Evolutionary conservation across 2,888 invertebrate species (phyloP), one percentile per base, ranked within the genome.

Genomic region (Nowickia ferox): DNA sequence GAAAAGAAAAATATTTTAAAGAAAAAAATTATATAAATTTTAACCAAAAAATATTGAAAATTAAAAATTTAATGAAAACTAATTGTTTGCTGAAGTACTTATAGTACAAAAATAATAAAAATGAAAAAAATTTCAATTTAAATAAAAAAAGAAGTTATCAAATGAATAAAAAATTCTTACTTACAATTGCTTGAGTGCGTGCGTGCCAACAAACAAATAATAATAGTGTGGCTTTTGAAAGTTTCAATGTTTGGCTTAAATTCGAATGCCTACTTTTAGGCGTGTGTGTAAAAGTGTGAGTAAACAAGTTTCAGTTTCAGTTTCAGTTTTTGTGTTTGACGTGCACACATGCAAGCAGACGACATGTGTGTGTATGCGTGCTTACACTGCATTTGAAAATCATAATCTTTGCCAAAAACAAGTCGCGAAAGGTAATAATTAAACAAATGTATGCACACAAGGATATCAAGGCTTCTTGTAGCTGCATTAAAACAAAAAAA

Each of bases 1-100:
- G 38, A 83, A 42, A 1, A 22, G 19, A n/a, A 48, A 15, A n/a
- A 53, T 46, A 1, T 42, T 40, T 15, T 48, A 48, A 15, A 15
- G 6, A 6, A 6, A 48, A n/a, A 48, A 48, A 48, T 15, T 13
- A 48, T 15, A 15, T n/a, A 61, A 40, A 40, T 55, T 19, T 40
- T 38, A 81, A 40, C 46, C 42, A 77, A 61, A 42, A 48, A 63
- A 55, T 55, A 19, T 22, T 22, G 9, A 10, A 19, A 63, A 66
- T 13, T 11, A 22, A 68, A 57, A 38, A 38, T 38, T 48, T 22
- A 42, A 69, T 42, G 55, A 40, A 74, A 66, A 57, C 30, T 30
- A 61, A 48, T 11, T 79, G 22, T 46, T 72, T 72, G 71, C 61
- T 81, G 68, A 75, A 81, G 55, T 65, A 57, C 30, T 57, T 30